phyloP scores from a whole-genome alignment of 2,888 invertebrate genomes.

The Eucriotettix oculatus region DNA sequence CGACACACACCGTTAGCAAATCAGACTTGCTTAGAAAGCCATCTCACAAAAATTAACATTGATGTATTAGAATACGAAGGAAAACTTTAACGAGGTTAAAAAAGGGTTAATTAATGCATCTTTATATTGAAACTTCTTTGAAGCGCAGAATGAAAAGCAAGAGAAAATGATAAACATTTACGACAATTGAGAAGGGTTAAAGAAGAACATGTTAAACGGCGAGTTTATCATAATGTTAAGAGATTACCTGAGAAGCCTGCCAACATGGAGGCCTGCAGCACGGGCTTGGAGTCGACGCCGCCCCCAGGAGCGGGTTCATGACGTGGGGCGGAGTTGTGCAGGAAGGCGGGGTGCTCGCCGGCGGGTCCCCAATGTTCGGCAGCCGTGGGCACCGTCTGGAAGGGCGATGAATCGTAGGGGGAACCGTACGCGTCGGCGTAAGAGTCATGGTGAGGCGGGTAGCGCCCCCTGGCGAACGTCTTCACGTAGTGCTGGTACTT shows the following conservation, averaged over 20 bases:
- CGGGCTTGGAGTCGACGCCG: constrained; percentile 32
- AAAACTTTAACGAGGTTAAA: too few relatives aligned
- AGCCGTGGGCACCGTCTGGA: constrained; percentile 52
- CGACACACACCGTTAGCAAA: too few relatives aligned
- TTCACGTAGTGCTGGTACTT: constrained; percentile 59
- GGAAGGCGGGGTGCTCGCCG: constrained; percentile 18
- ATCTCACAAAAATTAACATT: too few relatives aligned
- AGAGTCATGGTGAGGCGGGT: constrained; percentile 25
- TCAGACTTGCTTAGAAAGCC: too few relatives aligned
- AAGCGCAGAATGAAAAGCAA: too few relatives aligned
- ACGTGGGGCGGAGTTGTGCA: constrained; percentile 28
- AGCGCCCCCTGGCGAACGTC: constrained; percentile 51
- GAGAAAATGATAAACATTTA: too few relatives aligned
- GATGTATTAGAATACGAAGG: too few relatives aligned
- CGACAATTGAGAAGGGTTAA: too few relatives aligned
- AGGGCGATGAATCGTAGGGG: constrained; percentile 48
- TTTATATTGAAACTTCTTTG: too few relatives aligned
- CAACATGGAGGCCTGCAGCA: constrained; percentile 42
- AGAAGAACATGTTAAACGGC: too few relatives aligned
- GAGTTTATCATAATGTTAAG: too few relatives aligned
- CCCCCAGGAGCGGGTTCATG: constrained; percentile 22
- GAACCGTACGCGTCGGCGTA: constrained; percentile 32
- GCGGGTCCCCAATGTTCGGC: constrained; percentile 32
- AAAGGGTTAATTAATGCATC: too few relatives aligned
- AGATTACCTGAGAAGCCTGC: constrained; percentile 31